Evolutionary conservation across 2,888 invertebrate species (phyloP), one percentile per base, ranked within the genome.

Genomic region (Parnassius orleans): DNA sequence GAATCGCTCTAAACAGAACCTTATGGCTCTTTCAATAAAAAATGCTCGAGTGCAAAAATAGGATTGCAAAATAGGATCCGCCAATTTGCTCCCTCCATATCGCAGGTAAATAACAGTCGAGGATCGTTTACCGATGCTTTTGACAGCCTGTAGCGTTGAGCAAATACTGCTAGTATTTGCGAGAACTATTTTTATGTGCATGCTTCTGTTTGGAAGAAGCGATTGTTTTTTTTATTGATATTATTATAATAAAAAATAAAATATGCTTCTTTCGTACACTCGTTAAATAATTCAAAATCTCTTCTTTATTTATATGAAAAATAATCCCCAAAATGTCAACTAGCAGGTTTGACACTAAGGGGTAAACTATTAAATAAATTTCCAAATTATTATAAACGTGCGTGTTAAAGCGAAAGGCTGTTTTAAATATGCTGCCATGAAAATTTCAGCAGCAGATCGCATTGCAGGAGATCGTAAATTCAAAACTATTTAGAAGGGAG

Each of bases 101-200:
- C 74, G 73, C 76, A 74, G 78, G 86, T 83, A 86, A 86, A 86
- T 82, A 86, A 77, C 79, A 68, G 72, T 73, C 70, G 77, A 75
- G 77, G 71, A 81, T 78, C 82, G 85, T 86, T 85, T 84, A 75
- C 84, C 81, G 74, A 83, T 80, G 83, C 87, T 86, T 86, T 87
- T 86, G 86, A 86, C 86, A 85, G 86, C 76, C 79, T 75, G 76
- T 76, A 80, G 75, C 79, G 76, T 77, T 73, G 79, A 71, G 79
- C 82, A 86, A 84, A 86, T 79, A 85, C 72, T 71, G 73, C 74
- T 71, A 76, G 76, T 80, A 78, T 81, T 84, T 80, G 79, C 75
- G 67, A 71, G 70, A 70, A 72, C 75, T 72, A 73, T 78, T 77
- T 81, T 71, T 63, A 57, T 63, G 59, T 56, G 15, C 59, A 48